Evolutionary conservation across 2,888 invertebrate genomes (phyloP).

Genomic region (Pammene aurita): DNA sequence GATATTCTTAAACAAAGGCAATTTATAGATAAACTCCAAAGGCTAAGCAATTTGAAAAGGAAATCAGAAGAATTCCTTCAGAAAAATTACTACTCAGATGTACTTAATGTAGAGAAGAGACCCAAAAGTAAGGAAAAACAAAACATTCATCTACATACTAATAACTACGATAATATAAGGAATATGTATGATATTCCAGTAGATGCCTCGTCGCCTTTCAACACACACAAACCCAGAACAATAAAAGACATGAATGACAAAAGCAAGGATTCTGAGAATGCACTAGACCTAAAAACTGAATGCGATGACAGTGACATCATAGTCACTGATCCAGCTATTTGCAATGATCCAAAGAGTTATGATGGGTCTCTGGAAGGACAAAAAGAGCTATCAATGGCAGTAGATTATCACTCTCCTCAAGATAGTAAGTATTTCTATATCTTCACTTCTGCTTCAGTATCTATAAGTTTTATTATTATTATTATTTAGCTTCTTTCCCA

Average conservation of each 20-base stretch:
- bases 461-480: too few species aligned
- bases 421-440: slow-evolving; percentile 70
- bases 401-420: slow-evolving; percentile 75
- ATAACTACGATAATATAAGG: slow-evolving; percentile 66
- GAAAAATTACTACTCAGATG: slow-evolving; percentile 71
- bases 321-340: slow-evolving; percentile 74
- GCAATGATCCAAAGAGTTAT: slow-evolving; percentile 68
- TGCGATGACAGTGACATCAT: slow-evolving; percentile 78
- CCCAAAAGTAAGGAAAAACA: slow-evolving; percentile 71
- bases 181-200: slow-evolving; percentile 68
- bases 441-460: not conserved
- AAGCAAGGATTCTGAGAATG: slow-evolving; percentile 60
- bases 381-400: slow-evolving; percentile 60
- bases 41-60: slow-evolving; percentile 73
- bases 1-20: slow-evolving; percentile 72
- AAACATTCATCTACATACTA: slow-evolving; percentile 60
- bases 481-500: too few species aligned
- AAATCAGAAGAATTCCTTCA: slow-evolving; percentile 78
- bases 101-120: slow-evolving; percentile 70
- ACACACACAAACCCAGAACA: slow-evolving; percentile 58
- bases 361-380: slow-evolving; percentile 67
- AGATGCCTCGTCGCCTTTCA: slow-evolving; percentile 65
- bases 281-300: slow-evolving; percentile 74
- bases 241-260: slow-evolving; percentile 62
- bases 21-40: slow-evolving; percentile 75